Evolutionary conservation across 2,888 invertebrate species (phyloP).

Genomic region (Andrena haemorrhoa): DNA sequence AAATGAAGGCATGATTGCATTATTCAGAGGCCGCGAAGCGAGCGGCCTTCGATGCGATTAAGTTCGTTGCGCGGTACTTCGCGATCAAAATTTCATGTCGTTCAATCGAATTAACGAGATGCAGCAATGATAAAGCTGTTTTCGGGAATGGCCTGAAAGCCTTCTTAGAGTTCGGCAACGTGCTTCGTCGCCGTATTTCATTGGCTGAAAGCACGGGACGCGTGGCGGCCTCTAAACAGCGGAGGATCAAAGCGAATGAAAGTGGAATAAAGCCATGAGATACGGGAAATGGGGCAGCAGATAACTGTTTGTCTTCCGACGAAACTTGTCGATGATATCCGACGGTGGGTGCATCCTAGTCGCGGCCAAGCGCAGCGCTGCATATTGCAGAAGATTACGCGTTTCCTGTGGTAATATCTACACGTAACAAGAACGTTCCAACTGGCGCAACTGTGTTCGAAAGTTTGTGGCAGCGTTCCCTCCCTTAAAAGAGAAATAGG

Average conservation of each 20-base stretch:
- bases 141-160: constrained; percentile 1
- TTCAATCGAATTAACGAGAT: constrained; percentile 17
- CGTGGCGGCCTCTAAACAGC: no score
- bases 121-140: neutral
- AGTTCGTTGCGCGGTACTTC: constrained; percentile 49
- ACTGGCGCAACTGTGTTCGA: neutral
- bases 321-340: constrained; percentile 9
- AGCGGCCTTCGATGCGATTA: constrained; percentile 56
- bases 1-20: constrained; percentile 50
- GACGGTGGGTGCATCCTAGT: neutral
- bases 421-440: constrained; percentile 6
- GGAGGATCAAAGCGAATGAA: neutral
- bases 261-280: neutral
- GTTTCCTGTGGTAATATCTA: constrained; percentile 21
- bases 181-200: neutral
- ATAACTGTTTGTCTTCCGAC: neutral
- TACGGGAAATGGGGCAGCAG: neutral
- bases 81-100: constrained; percentile 54
- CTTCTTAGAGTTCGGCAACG: neutral
- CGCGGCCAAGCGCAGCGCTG: constrained; percentile 12
- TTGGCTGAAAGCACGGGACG: neutral
- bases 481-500: constrained; percentile 7
- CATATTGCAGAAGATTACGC: constrained; percentile 29
- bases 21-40: constrained; percentile 58
- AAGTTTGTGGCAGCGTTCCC: neutral